Percentiles rank a stretch among this genome's conserved stretches.
phyloP scores from a whole-genome alignment of 1,140 invertebrate genomes.

The Drosophila ironensis region DNA sequence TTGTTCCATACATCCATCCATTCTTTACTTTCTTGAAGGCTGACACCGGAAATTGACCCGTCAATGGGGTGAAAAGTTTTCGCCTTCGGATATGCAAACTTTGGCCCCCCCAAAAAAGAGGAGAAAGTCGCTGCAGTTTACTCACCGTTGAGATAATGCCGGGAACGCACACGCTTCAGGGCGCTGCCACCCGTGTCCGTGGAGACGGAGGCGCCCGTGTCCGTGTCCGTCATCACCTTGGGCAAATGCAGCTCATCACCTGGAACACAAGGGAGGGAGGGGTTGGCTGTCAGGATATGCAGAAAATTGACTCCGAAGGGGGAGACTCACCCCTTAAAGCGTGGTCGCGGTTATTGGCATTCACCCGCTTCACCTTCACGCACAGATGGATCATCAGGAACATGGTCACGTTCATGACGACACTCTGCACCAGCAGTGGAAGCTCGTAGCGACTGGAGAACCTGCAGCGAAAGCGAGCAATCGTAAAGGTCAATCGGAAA shows the following conservation, averaged over 20 bases:
- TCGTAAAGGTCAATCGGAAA: slow-evolving; percentile 12
- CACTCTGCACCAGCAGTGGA: slow-evolving; percentile 96
- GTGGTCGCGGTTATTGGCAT: slow-evolving; percentile 89
- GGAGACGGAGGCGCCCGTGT: slow-evolving; percentile 64
- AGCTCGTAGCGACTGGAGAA: slow-evolving; percentile 98
- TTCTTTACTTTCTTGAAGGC: neutral
- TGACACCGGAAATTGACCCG: slow-evolving; percentile 43
- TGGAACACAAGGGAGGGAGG: slow-evolving; percentile 18
- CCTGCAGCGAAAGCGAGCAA: slow-evolving; percentile 86
- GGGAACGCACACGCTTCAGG: slow-evolving; percentile 72
- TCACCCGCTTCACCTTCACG: slow-evolving; percentile 92
- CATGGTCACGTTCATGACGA: slow-evolving; percentile 99
- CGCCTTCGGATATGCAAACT: neutral
- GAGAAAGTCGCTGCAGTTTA: slow-evolving; percentile 8
- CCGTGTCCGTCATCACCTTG: slow-evolving; percentile 76
- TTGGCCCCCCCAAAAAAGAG: neutral
- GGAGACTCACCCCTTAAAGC: slow-evolving; percentile 90
- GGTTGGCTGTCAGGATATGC: neutral
- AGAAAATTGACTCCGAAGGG: neutral
- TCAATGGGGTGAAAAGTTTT: slow-evolving; percentile 39
- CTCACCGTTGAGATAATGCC: slow-evolving; percentile 81
- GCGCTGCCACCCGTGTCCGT: slow-evolving; percentile 53
- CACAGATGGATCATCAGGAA: slow-evolving; percentile 97
- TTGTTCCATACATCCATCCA: slow-evolving; percentile 9
- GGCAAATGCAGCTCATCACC: slow-evolving; percentile 79